A percentile compares a stretch with the other conserved stretches of the same genome.
Conservation (phyloP, 2,797 vertebrate species). For the Balearica regulorum region DNA sequence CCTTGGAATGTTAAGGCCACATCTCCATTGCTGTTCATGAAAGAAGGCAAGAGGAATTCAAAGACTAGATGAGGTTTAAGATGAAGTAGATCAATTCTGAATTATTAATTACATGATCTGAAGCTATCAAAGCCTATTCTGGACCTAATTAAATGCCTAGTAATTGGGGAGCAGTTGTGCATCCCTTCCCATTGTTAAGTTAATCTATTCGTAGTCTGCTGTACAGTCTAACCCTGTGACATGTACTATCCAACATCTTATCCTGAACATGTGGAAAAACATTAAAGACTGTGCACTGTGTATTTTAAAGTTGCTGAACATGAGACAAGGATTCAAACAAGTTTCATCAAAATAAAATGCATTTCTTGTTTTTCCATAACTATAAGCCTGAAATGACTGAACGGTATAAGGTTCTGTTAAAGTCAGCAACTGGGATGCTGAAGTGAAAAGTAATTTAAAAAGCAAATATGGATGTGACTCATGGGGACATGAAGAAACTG, state of each 20-base stretch:
- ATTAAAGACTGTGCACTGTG: neutral
- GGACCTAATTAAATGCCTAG: neutral
- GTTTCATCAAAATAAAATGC: neutral
- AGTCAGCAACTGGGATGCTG: neutral
- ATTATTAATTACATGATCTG: neutral
- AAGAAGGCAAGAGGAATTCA: neutral
- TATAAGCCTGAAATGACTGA: neutral
- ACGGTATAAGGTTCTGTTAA: neutral
- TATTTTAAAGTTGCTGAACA: neutral
- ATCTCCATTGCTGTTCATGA: neutral
- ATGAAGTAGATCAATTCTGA: neutral
- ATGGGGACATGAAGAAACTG: neutral
- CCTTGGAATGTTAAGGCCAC: neutral
- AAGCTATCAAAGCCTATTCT: neutral
- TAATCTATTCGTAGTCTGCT: neutral
- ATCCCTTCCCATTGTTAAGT: neutral
- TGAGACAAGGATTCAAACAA: neutral
- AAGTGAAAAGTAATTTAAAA: neutral
- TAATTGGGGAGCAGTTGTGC: neutral
- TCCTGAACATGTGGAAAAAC: neutral
- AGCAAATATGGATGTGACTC: neutral
- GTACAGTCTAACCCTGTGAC: neutral
- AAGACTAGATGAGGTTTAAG: neutral
- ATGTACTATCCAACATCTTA: neutral
- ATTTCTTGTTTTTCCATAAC: neutral